Percentiles rank a stretch among this genome's conserved stretches.
These are phyloP conservation scores for Hoplodrina blanda DNA, from an alignment of 2,888 invertebrate genomes.

Conservation along the genomic window DNA sequence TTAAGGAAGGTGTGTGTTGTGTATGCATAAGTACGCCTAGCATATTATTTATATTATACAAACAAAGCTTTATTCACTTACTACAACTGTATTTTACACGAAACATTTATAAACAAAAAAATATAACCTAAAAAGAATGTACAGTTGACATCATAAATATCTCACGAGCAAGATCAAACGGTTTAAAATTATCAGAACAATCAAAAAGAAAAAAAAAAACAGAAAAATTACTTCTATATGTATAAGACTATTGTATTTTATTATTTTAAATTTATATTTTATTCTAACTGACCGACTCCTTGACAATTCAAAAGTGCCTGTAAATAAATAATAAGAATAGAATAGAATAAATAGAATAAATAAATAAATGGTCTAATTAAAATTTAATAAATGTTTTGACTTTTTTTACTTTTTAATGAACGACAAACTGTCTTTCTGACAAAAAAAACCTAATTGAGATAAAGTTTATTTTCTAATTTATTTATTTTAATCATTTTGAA, in stretches of 20 bases:
- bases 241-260: not conserved
- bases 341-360: too few relatives aligned
- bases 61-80: slow-evolving; percentile 33
- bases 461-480: not conserved
- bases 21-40: not conserved
- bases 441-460: too few relatives aligned
- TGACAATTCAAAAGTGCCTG: too few relatives aligned
- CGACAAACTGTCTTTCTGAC: not conserved
- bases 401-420: too few relatives aligned
- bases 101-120: slow-evolving; percentile 16
- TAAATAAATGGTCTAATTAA: too few relatives aligned
- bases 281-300: too few relatives aligned
- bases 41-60: slow-evolving; percentile 5
- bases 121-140: slow-evolving; percentile 6
- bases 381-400: too few relatives aligned
- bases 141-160: slow-evolving; percentile 11
- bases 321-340: too few relatives aligned
- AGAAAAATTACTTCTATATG: too few relatives aligned
- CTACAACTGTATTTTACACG: slow-evolving; percentile 35
- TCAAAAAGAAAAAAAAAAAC: too few relatives aligned
- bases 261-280: not conserved
- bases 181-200: not conserved
- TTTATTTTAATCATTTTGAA: not conserved
- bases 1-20: not conserved
- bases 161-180: not conserved